A percentile compares a stretch with the other conserved stretches of the same genome.
phyloP scores from a whole-genome alignment of 2,113 vertebrate genomes.

The Phalacrocorax carbo region DNA sequence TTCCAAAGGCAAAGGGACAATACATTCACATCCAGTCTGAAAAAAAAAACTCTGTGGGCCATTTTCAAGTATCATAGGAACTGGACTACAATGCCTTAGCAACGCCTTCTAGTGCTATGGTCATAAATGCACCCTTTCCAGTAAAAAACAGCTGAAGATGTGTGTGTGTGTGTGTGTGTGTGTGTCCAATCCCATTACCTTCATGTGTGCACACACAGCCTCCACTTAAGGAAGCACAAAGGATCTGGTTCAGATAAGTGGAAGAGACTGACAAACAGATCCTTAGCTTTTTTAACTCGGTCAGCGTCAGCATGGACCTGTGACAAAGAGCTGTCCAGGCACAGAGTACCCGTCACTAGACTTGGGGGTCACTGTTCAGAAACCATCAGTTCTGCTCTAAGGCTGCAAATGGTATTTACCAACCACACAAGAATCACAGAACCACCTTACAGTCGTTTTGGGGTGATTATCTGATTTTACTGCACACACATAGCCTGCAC shows the following conservation, averaged over 20 bases:
- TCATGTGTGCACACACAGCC: background rate
- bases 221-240: background rate
- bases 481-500: background rate
- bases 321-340: background rate
- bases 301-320: background rate
- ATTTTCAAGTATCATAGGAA: background rate
- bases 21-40: background rate
- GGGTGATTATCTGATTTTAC: background rate
- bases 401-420: background rate
- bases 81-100: background rate
- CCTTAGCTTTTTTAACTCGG: background rate
- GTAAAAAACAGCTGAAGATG: background rate
- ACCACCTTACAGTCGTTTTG: background rate
- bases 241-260: background rate
- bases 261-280: background rate
- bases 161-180: too few relatives aligned
- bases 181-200: background rate
- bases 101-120: background rate
- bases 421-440: background rate
- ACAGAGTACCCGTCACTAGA: rapidly evolving
- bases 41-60: background rate
- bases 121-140: background rate
- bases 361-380: background rate
- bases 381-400: background rate
- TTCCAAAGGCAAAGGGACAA: background rate